phyloP scores from a whole-genome alignment of 2,888 invertebrate species.

The Eupithecia abbreviata region DNA sequence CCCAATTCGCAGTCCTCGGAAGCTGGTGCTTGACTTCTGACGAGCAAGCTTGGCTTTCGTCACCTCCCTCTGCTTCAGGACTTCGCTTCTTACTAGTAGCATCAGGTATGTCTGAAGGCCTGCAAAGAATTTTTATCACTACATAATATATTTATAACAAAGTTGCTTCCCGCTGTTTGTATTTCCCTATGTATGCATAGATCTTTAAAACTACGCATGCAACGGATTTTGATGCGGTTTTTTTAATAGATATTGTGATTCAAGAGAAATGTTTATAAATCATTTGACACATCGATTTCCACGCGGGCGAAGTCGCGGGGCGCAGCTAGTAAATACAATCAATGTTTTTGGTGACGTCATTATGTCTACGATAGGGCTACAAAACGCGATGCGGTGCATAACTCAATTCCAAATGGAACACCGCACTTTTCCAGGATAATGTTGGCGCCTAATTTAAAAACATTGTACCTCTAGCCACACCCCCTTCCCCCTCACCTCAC shows the following conservation, averaged over 20 bases:
- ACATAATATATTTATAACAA: too few species aligned
- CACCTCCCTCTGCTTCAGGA: constrained; percentile 34
- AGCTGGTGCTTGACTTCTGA: constrained; percentile 41
- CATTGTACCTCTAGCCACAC: too few species aligned
- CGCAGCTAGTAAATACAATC: background rate
- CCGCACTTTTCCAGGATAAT: background rate
- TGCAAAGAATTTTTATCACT: constrained; percentile 26
- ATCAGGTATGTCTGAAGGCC: constrained; percentile 42
- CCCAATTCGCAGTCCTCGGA: constrained; percentile 19
- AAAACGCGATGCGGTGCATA: background rate
- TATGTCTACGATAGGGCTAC: background rate
- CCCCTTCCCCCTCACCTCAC: too few species aligned
- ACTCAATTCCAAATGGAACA: background rate
- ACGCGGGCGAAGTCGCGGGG: too few species aligned
- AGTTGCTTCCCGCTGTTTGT: too few species aligned
- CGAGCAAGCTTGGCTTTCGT: constrained; percentile 37
- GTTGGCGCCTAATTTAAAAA: too few species aligned
- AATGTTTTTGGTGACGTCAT: background rate
- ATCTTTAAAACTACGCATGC: too few species aligned
- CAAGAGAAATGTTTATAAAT: too few species aligned
- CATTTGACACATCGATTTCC: too few species aligned
- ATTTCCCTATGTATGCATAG: too few species aligned
- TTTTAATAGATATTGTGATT: too few species aligned
- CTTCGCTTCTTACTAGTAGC: constrained; percentile 41
- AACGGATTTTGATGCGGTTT: too few species aligned